These are phyloP conservation scores for Machimus atricapillus DNA, from an alignment of 2,888 invertebrate species.

Conservation along the genomic window DNA sequence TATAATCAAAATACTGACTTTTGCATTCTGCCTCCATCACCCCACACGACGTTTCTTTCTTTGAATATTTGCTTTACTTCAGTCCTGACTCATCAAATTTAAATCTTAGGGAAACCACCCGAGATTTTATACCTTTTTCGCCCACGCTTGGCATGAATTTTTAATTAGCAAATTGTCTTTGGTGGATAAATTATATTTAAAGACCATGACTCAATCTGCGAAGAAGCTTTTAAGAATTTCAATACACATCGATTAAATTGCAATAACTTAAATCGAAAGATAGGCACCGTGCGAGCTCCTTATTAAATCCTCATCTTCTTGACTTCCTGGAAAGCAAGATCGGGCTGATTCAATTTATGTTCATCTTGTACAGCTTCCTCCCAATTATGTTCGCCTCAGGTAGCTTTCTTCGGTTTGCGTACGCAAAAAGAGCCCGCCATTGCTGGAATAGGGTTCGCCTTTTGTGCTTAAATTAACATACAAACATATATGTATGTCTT, in stretches of 20 bases:
- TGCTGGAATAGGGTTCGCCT: neutral
- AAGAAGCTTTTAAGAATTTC: neutral
- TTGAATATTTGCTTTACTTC: neutral
- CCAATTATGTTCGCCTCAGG: neutral
- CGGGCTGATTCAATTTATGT: neutral
- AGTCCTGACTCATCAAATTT: neutral
- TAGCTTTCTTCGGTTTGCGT: neutral
- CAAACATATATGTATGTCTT: neutral
- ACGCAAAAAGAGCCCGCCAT: neutral
- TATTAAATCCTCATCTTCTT: neutral
- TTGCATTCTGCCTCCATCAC: neutral
- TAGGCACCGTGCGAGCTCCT: neutral
- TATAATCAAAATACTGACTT: neutral
- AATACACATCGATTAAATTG: neutral
- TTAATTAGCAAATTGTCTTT: neutral
- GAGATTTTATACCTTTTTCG: neutral
- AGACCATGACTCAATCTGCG: neutral
- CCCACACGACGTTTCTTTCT: neutral
- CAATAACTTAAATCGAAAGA: neutral
- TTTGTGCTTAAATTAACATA: neutral
- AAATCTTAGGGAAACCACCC: neutral
- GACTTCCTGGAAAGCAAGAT: neutral
- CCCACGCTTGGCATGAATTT: neutral
- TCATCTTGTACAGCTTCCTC: neutral
- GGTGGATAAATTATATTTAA: neutral